A percentile compares a stretch with the other conserved stretches of the same genome.
Conservation (phyloP, 1,140 invertebrate genomes). For the Aradophagus sp. region DNA sequence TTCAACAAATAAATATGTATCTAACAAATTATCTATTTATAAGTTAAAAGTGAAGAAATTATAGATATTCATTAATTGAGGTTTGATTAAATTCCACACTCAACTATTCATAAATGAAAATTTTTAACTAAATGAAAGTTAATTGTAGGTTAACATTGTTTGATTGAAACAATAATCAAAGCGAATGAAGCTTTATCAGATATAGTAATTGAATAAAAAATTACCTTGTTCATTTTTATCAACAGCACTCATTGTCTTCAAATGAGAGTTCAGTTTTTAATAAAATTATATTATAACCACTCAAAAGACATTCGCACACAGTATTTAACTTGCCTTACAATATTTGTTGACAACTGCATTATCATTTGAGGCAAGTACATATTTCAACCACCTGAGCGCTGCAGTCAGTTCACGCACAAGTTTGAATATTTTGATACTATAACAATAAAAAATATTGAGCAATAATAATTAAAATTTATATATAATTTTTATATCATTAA, state of each 20-base stretch:
- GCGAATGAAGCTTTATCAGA: background rate
- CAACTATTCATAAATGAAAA: too few relatives aligned
- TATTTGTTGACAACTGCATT: constrained; percentile 9
- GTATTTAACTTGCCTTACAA: background rate
- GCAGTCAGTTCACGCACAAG: background rate
- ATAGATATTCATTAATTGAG: too few relatives aligned
- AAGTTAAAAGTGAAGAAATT: too few relatives aligned
- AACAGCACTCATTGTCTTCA: constrained; percentile 23
- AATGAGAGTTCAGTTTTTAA: constrained; percentile 11
- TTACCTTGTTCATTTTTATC: constrained; percentile 34
- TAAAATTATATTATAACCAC: constrained; percentile 2
- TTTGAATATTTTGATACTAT: background rate
- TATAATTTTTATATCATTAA: too few relatives aligned
- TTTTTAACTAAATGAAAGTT: too few relatives aligned
- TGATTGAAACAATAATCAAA: too few relatives aligned
- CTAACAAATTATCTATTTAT: too few relatives aligned
- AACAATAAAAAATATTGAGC: background rate
- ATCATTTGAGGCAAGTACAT: background rate
- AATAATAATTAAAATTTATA: background rate
- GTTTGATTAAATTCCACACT: too few relatives aligned
- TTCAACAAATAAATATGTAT: too few relatives aligned
- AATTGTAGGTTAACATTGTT: background rate
- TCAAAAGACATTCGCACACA: constrained; percentile 19
- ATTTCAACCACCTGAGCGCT: background rate
- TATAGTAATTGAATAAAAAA: constrained; percentile 1